Evolutionary conservation across 2,797 vertebrate genomes (phyloP), one percentile per base, ranked within the genome.

Genomic region (Diceros bicornis): DNA sequence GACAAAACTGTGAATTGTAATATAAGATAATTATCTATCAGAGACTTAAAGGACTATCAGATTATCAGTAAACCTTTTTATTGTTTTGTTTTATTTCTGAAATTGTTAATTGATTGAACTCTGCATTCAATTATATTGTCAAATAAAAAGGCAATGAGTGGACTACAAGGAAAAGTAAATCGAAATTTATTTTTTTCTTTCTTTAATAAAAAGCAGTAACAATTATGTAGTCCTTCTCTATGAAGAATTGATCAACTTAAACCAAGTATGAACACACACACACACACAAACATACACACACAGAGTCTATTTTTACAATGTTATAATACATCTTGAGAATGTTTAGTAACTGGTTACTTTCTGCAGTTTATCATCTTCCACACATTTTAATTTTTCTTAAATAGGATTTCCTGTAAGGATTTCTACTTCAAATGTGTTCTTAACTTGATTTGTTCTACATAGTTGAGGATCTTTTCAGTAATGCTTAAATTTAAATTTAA

Each of bases 61-160:
- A 66, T 82, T 96, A 96, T 71, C 72, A 74, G 12, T 61, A 94
- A 98, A 90, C 0, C 95, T 79, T 92, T 92, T 44, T 92, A 14
- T 29, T 77, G 61, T 90, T 89, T 81, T 89, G 0, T 32, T 93
- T 96, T 89, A 16, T 68, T 78, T 85, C 84, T n/a, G n/a, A 92
- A 89, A 9, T 89, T 0, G 27, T 52, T 44, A 79, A 85, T 72
- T 97, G 62, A 21, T 44, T 95, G 59, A 95, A 5, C 27, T 21
- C 52, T 0, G 0, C 21, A 77, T 81, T 97, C 85, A 90, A 71
- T 97, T 77, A 89, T 16, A 32, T 3, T 87, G 7, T 71, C 23
- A 90, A 62, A 61, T 77, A 55, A 44, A 97, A 13, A 97, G 27
- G 1, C 61, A 77, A 17, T 92, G 90, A 98, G 86, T 92, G 27